Percentiles rank a stretch among this genome's conserved stretches.
Evolutionary conservation across 2,888 invertebrate species (phyloP).

Genomic region (Idaea biselata): DNA sequence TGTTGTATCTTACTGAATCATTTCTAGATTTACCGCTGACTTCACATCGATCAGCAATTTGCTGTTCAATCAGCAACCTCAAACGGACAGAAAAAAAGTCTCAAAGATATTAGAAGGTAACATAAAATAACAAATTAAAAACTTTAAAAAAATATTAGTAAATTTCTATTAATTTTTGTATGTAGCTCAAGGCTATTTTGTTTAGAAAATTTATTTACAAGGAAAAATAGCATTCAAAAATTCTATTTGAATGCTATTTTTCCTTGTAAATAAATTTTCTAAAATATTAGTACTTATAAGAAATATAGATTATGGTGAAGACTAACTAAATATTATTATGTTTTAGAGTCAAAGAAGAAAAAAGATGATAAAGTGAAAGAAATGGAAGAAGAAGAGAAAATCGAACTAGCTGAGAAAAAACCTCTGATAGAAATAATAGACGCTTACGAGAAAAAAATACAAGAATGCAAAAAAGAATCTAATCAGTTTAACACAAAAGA

Average conservation of each 20-base stretch:
- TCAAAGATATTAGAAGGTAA: conserved; percentile 46
- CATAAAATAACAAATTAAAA: no score
- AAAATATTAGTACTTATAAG: no score
- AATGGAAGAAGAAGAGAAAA: conserved; percentile 33
- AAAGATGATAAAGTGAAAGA: conserved; percentile 24
- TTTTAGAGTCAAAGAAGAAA: conserved; percentile 34
- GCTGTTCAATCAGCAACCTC: conserved; percentile 51
- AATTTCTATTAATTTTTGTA: no score
- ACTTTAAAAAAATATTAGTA: no score
- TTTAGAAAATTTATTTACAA: no score
- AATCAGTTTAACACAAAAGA: conserved; percentile 19
- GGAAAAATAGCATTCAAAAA: no score
- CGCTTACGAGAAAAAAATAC: conserved; percentile 32
- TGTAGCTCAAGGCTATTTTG: no score
- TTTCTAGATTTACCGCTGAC: conserved; percentile 47
- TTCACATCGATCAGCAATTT: conserved; percentile 53
- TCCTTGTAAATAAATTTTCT: no score
- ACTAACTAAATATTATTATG: background rate
- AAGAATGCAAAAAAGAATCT: conserved; percentile 24
- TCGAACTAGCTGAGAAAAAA: conserved; percentile 45
- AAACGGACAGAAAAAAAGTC: conserved; percentile 34
- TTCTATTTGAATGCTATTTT: no score
- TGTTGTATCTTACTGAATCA: background rate
- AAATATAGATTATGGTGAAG: background rate
- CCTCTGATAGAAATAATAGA: conserved; percentile 61